Evolutionary conservation across 2,113 vertebrate species (phyloP).

Genomic region (Sturnira hondurensis): DNA sequence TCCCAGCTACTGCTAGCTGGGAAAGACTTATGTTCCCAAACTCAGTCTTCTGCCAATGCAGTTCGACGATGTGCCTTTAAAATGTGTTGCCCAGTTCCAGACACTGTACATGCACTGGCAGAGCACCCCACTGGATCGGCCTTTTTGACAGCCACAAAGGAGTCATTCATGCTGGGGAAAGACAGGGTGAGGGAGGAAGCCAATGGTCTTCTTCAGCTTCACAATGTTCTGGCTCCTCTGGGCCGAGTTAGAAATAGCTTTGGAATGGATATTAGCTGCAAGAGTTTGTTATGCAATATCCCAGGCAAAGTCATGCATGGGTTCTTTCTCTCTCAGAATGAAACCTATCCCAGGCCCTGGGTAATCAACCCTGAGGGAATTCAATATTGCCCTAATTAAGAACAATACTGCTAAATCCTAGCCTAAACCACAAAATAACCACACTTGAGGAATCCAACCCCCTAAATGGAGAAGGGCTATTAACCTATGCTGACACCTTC

Average conservation of each 20-base stretch:
- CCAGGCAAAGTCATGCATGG: not conserved
- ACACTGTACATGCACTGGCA: not conserved
- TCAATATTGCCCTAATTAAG: conserved; percentile 39
- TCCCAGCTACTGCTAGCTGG: no score
- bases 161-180: not conserved
- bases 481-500: conserved; percentile 79
- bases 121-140: not conserved
- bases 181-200: not conserved
- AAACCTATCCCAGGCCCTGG: conserved; percentile 5
- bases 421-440: conserved; percentile 53
- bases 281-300: not conserved
- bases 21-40: not conserved
- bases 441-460: conserved; percentile 51
- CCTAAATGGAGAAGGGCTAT: conserved; percentile 65
- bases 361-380: conserved; percentile 26
- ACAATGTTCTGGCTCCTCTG: not conserved
- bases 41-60: not conserved
- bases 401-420: conserved; percentile 40
- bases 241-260: not conserved
- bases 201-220: not conserved
- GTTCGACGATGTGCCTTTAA: not conserved
- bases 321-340: conserved; percentile 44
- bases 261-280: not conserved
- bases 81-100: not conserved
- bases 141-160: not conserved